These are phyloP conservation scores for Creontiades dilutus DNA, from an alignment of 2,888 invertebrate genomes.

Conservation along the genomic window DNA sequence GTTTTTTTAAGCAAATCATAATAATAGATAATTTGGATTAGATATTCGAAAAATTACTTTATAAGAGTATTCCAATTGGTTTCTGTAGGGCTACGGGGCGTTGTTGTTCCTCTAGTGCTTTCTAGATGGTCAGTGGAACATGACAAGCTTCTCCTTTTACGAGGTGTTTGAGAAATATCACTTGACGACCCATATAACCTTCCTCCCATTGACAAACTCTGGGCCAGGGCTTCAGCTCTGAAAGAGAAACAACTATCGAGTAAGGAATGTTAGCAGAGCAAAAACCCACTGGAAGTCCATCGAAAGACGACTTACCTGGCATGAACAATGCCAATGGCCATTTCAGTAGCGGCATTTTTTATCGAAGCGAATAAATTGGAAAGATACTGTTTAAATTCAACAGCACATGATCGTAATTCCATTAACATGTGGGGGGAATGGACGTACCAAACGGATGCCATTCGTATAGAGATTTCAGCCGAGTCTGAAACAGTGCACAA, in stretches of 20 bases:
- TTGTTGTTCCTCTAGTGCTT: conserved; percentile 75
- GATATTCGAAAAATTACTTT: conserved; percentile 71
- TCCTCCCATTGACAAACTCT: conserved; percentile 81
- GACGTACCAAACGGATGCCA: conserved; percentile 96
- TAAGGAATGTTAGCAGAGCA: neutral
- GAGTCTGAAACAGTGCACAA: conserved; percentile 72
- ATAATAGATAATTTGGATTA: neutral
- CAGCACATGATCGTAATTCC: conserved; percentile 92
- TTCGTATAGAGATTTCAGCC: conserved; percentile 81
- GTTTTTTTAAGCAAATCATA: neutral
- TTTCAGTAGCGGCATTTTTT: conserved; percentile 93
- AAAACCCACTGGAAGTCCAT: neutral
- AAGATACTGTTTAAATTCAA: conserved; percentile 93
- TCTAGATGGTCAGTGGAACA: conserved; percentile 77
- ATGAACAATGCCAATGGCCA: conserved; percentile 93
- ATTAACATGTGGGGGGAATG: conserved; percentile 92
- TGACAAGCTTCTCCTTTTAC: conserved; percentile 76
- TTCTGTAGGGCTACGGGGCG: conserved; percentile 75
- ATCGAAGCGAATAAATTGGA: conserved; percentile 91
- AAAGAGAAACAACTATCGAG: conserved; percentile 35
- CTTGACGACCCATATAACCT: conserved; percentile 78
- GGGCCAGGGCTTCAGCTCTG: conserved; percentile 80
- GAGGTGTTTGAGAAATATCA: conserved; percentile 77
- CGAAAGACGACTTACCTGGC: conserved; percentile 79
- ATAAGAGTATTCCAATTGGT: conserved; percentile 72